A percentile compares a stretch with the other conserved stretches of the same genome.
Conservation (phyloP, 2,888 invertebrate species). For the Lathronympha strigana region DNA sequence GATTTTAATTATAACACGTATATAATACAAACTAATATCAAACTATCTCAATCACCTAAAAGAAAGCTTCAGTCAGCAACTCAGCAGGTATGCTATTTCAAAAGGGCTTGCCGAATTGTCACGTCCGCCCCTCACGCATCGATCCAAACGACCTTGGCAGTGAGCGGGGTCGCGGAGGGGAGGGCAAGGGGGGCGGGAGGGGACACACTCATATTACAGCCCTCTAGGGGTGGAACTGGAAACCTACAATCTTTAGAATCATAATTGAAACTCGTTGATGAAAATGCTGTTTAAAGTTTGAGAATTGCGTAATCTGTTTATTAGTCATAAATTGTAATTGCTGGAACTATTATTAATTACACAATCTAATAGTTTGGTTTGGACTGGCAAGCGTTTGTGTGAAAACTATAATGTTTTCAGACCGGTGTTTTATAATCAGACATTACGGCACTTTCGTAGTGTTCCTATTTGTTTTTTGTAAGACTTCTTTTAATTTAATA, state of each 20-base stretch:
- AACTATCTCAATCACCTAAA: too few relatives aligned
- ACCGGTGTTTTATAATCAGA: too few relatives aligned
- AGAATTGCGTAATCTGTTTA: background rate
- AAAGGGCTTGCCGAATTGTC: background rate
- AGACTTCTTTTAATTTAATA: background rate
- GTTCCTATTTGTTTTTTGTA: constrained; percentile 3
- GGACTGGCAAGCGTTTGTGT: background rate
- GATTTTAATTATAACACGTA: too few relatives aligned
- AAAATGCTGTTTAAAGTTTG: background rate
- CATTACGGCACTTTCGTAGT: too few relatives aligned
- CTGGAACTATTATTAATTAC: background rate
- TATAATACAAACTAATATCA: too few relatives aligned
- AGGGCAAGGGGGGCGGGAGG: background rate
- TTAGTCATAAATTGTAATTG: background rate
- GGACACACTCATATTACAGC: background rate
- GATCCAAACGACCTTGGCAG: constrained; percentile 56
- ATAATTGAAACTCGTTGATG: background rate
- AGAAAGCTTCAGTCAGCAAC: background rate
- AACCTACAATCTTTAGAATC: background rate
- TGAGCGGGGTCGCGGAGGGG: constrained; percentile 64
- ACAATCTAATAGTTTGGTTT: background rate
- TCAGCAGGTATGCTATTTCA: background rate
- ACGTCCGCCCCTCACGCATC: constrained; percentile 23
- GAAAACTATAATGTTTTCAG: too few relatives aligned
- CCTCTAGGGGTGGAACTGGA: background rate